Evolutionary conservation across 2,797 vertebrate genomes (phyloP).

Genomic region (Channa striata): DNA sequence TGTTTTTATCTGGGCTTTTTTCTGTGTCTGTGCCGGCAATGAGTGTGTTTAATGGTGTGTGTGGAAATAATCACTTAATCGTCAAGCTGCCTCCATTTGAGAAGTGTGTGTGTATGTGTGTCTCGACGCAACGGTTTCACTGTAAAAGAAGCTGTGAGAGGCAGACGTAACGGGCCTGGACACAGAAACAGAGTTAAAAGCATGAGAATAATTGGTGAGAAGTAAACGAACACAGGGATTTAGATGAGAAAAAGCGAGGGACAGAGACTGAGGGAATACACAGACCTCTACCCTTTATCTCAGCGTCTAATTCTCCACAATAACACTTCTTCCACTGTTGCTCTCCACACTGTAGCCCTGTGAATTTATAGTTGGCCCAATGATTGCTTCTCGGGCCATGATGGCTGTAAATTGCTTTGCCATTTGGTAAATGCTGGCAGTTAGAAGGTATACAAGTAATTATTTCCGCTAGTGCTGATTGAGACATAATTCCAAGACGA

Average conservation of each 20-base stretch:
- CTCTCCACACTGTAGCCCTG: constrained; percentile 80
- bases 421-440: constrained; percentile 88
- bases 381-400: constrained; percentile 87
- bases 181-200: constrained; percentile 41
- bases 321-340: constrained; percentile 79
- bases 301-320: constrained; percentile 80
- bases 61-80: constrained; percentile 83
- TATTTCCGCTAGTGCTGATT: constrained; percentile 87
- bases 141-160: constrained; percentile 54
- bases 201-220: constrained; percentile 48
- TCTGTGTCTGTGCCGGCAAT: constrained; percentile 72
- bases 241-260: constrained; percentile 22
- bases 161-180: constrained; percentile 35
- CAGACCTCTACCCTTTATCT: constrained; percentile 57
- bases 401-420: constrained; percentile 88
- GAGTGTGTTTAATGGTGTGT: constrained; percentile 83
- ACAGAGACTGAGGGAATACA: constrained; percentile 35
- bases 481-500: constrained; percentile 86
- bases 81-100: constrained; percentile 71
- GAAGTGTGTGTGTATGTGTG: constrained; percentile 38
- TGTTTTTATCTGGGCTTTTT: constrained; percentile 78
- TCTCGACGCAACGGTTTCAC: constrained; percentile 44
- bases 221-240: constrained; percentile 28
- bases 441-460: constrained; percentile 88
- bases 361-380: constrained; percentile 87